Evolutionary conservation across 2,888 invertebrate species (phyloP).

Genomic region (Thereva nobilitata): DNA sequence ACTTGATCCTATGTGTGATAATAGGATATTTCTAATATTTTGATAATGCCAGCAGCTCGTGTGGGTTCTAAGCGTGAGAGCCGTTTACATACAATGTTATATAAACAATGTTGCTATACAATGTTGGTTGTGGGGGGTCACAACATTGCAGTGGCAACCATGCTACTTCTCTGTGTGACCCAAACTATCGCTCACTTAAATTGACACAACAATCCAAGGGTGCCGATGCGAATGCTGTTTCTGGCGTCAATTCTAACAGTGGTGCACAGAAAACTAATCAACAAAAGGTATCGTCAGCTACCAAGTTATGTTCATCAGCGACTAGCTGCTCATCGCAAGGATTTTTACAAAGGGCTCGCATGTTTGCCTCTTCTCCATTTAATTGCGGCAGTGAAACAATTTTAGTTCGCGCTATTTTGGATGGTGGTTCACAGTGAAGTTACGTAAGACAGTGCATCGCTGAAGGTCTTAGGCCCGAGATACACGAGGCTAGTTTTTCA

Average conservation of each 20-base stretch:
- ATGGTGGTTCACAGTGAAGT: conserved; percentile 12
- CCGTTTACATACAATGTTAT: no score
- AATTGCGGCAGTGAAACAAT: not conserved
- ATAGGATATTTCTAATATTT: no score
- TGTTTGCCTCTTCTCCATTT: not conserved
- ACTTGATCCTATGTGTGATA: no score
- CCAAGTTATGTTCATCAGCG: not conserved
- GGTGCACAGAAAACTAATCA: not conserved
- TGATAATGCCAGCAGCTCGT: no score
- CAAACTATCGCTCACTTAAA: conserved; percentile 1
- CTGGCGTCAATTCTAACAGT: not conserved
- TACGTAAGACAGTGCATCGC: not conserved
- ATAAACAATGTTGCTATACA: no score
- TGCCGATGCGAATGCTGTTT: no score
- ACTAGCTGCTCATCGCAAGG: not conserved
- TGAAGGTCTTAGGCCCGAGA: no score
- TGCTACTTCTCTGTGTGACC: conserved; percentile 1
- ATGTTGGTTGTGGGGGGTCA: no score
- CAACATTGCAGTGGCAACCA: conserved; percentile 14
- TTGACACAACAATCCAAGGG: no score
- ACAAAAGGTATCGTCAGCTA: conserved; percentile 4
- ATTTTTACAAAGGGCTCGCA: not conserved
- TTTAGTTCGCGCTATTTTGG: conserved; percentile 3
- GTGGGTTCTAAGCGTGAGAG: no score
- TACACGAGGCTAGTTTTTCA: no score